phyloP scores from a whole-genome alignment of 2,113 vertebrate species.

The Alosa alosa region DNA sequence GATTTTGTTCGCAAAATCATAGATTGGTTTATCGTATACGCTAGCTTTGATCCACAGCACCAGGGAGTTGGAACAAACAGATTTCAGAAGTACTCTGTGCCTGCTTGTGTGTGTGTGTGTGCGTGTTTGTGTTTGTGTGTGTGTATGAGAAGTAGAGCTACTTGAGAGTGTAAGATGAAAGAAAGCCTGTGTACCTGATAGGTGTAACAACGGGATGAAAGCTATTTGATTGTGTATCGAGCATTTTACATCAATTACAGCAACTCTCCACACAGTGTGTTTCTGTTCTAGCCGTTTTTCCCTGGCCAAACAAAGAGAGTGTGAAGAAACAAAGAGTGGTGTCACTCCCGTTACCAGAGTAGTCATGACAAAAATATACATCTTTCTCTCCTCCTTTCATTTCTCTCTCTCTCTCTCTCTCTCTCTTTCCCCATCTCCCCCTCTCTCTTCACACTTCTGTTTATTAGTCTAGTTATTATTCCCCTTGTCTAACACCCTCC shows the following conservation, averaged over 20 bases:
- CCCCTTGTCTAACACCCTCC: slow-evolving; percentile 28
- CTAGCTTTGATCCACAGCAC: slow-evolving; percentile 28
- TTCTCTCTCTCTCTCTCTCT: not conserved
- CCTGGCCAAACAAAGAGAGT: not conserved
- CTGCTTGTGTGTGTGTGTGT: not conserved
- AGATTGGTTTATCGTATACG: slow-evolving; percentile 21
- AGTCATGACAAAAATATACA: not conserved
- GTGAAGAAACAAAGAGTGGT: not conserved
- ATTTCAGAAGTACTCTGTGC: slow-evolving; percentile 29
- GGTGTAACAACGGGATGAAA: not conserved
- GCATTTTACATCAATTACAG: slow-evolving; percentile 6
- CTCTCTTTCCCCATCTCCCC: not conserved
- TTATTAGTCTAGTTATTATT: slow-evolving; percentile 28
- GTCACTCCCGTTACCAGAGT: not conserved
- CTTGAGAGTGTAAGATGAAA: not conserved
- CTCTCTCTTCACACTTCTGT: not conserved
- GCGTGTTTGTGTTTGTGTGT: not conserved
- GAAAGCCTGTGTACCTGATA: not conserved
- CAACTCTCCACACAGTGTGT: not conserved
- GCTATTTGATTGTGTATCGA: not conserved
- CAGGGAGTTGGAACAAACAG: slow-evolving; percentile 23
- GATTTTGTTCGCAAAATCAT: slow-evolving; percentile 8
- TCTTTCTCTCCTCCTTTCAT: not conserved
- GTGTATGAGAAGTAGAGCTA: not conserved
- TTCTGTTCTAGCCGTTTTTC: not conserved